These are phyloP conservation scores for Sebastes taczanowskii DNA, from an alignment of 2,797 vertebrate genomes.

Conservation along the genomic window DNA sequence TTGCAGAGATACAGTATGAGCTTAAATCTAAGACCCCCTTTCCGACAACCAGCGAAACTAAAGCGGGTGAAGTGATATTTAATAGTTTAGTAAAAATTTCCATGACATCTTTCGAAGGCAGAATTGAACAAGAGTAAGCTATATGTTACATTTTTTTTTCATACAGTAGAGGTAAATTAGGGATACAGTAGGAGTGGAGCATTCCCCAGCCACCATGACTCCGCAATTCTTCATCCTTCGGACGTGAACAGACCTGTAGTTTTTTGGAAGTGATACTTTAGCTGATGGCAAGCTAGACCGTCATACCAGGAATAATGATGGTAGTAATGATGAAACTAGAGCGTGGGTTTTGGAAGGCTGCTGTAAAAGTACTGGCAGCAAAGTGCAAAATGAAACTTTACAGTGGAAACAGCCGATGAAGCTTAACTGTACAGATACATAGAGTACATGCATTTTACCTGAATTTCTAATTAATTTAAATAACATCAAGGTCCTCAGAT, in stretches of 20 bases:
- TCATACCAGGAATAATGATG: background rate
- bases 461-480: background rate
- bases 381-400: background rate
- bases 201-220: constrained; percentile 27
- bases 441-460: background rate
- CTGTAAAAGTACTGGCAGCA: background rate
- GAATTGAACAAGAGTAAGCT: background rate
- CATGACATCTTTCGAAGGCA: accelerated
- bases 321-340: background rate
- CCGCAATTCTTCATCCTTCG: constrained; percentile 13
- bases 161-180: background rate
- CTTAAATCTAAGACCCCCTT: background rate
- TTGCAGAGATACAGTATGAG: background rate
- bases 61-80: background rate
- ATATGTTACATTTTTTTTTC: background rate
- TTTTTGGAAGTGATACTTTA: constrained; percentile 27
- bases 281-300: background rate
- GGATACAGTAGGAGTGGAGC: background rate
- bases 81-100: background rate
- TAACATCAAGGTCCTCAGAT: background rate
- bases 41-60: background rate
- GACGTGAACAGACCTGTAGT: constrained; percentile 53
- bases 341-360: background rate
- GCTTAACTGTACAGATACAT: background rate
- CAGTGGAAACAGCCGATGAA: background rate